Conservation (phyloP, 2,888 invertebrate genomes). For the Tryphoninae sp. region DNA sequence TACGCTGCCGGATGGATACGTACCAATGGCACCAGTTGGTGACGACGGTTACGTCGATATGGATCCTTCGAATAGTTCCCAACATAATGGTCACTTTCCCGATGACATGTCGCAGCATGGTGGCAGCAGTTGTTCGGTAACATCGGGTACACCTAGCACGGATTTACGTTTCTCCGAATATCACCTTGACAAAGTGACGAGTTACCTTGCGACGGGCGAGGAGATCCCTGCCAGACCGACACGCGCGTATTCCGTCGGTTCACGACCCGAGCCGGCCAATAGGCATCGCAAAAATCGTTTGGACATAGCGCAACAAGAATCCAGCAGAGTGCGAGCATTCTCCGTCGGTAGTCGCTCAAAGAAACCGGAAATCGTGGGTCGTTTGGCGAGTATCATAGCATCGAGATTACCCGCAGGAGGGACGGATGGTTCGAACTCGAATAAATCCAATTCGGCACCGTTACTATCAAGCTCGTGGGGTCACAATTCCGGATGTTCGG, state of each 20-base stretch:
- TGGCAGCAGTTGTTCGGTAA: slow-evolving; percentile 88
- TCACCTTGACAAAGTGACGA: slow-evolving; percentile 90
- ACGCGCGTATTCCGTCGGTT: slow-evolving; percentile 93
- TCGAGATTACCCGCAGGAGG: slow-evolving; percentile 74
- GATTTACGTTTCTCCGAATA: slow-evolving; percentile 90
- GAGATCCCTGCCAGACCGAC: slow-evolving; percentile 87
- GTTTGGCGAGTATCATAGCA: slow-evolving; percentile 74
- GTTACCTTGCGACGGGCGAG: slow-evolving; percentile 86
- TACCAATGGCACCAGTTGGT: slow-evolving; percentile 86
- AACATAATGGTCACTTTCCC: slow-evolving; percentile 76
- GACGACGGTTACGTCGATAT: slow-evolving; percentile 85
- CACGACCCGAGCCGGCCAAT: slow-evolving; percentile 87
- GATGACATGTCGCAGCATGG: slow-evolving; percentile 84
- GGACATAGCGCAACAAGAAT: slow-evolving; percentile 80
- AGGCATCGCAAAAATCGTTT: slow-evolving; percentile 81
- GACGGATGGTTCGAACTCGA: slow-evolving; percentile 75
- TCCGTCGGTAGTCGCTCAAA: slow-evolving; percentile 89
- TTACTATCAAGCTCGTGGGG: slow-evolving; percentile 83
- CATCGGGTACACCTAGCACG: slow-evolving; percentile 91
- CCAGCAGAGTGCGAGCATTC: slow-evolving; percentile 87
- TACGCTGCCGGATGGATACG: slow-evolving; percentile 83
- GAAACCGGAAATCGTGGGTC: slow-evolving; percentile 79
- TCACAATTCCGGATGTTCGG: slow-evolving; percentile 81
- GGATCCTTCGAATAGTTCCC: slow-evolving; percentile 81
- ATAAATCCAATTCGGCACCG: slow-evolving; percentile 88